Base-by-base conservation (phyloP, 2,797 vertebrate species). In the Poeciliopsis turneri region DNA sequence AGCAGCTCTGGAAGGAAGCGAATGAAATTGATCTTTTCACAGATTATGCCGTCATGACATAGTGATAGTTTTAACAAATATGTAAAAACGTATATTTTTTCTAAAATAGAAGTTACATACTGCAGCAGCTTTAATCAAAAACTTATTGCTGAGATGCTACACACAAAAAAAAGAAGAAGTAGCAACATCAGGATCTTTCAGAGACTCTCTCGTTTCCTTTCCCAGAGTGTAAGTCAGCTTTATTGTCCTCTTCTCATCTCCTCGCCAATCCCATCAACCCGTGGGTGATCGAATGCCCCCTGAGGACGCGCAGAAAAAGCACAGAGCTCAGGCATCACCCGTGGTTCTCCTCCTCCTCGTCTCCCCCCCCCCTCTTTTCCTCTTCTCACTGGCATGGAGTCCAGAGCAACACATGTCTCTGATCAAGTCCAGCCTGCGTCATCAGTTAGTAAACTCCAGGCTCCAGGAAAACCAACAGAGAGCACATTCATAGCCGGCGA, bases 391-490 rank as follows among this genome's bases (percentile, higher is more conserved):
- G 95, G 93, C 94, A 95, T 90, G 2, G 82, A 93, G 88, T 95
- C 90, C 79, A 68, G 92, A 91, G 93, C 90, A 95, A 95, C 95
- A 96, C 95, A 95, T 96, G 94, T 95, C 95, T 95, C 95, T 95
- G 95, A 95, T 96, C 94, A 95, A 95, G 93, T 93, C 93, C 92
- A 92, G 95, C 93, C 95, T 96, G 95, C 95, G 95, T 96, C 95
- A 96, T 95, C 93, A 95, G 94, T 96, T 95, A 95, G 95, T 95
- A 95, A 96, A 96, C 94, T 94, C 93, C 92, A 92, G 93, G 94
- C 95, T 95, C 94, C 94, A 95, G 94, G 94, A 96, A 95, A 95
- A 95, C 95, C 95, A 95, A 96, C 95, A 95, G 95, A 95, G 95
- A 95, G 92, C 92, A 95, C 95, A 96, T 96, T 96, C 95, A 96